Evolutionary conservation across 2,888 invertebrate species (phyloP).

Genomic region (Danaus chrysippus): DNA sequence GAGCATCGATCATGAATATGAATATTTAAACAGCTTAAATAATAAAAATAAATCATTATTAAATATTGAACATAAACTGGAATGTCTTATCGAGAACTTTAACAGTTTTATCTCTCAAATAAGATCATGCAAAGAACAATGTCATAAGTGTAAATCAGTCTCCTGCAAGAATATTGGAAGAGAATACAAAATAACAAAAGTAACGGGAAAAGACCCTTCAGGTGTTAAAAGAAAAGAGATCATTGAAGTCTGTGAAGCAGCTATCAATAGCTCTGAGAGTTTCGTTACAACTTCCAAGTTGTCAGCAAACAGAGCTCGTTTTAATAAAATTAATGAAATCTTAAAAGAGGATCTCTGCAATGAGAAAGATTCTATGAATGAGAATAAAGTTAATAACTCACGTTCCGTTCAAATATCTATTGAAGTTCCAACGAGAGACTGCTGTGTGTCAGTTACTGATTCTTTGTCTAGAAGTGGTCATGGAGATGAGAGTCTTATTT

Average conservation of each 20-base stretch:
- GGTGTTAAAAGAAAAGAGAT: slow-evolving; percentile 31
- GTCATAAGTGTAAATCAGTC: slow-evolving; percentile 28
- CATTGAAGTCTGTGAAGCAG: slow-evolving; percentile 29
- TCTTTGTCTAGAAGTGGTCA: slow-evolving; percentile 33
- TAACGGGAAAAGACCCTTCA: slow-evolving; percentile 34
- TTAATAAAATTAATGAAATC: slow-evolving; percentile 5
- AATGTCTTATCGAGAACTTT: slow-evolving; percentile 48
- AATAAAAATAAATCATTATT: slow-evolving; percentile 37
- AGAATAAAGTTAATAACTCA: slow-evolving; percentile 26
- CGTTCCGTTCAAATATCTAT: slow-evolving; percentile 44
- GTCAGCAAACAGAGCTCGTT: neutral
- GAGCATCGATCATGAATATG: slow-evolving; percentile 16
- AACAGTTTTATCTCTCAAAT: slow-evolving; percentile 49
- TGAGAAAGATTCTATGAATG: slow-evolving; percentile 2
- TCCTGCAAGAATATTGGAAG: slow-evolving; percentile 23
- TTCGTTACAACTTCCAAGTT: slow-evolving; percentile 15
- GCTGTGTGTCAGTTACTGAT: slow-evolving; percentile 50
- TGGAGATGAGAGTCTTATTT: slow-evolving; percentile 12
- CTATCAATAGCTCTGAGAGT: slow-evolving; percentile 32
- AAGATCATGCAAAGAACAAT: slow-evolving; percentile 34
- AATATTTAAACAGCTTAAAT: slow-evolving; percentile 22
- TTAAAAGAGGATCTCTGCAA: neutral
- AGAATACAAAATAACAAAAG: slow-evolving; percentile 26
- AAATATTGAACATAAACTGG: slow-evolving; percentile 53
- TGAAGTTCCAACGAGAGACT: slow-evolving; percentile 55